Conservation (phyloP, 2,113 vertebrate genomes). For the Gorsachius goisagi region DNA sequence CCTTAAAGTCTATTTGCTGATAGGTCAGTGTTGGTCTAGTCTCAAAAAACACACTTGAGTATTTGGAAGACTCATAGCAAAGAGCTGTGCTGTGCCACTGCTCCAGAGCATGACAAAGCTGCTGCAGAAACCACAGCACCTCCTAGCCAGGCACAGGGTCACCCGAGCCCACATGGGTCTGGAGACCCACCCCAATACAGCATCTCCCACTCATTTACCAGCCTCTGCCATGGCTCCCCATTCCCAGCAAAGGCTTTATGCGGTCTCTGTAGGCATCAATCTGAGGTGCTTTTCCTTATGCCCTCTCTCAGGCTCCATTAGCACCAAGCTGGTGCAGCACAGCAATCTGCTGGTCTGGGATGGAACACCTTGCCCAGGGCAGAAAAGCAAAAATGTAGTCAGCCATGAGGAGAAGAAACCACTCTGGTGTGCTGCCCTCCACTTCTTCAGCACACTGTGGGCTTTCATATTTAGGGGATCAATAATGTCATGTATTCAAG, state of each 20-base stretch:
- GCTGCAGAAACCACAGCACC: not conserved
- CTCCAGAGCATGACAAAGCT: accelerated
- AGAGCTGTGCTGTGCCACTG: not conserved
- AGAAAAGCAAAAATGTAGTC: not conserved
- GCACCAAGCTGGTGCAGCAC: not conserved
- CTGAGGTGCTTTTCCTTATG: not conserved
- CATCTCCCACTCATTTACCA: not conserved
- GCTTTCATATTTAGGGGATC: not conserved
- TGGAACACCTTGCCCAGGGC: not conserved
- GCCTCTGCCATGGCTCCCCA: not conserved
- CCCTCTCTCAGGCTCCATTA: not conserved
- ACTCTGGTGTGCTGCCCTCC: not conserved
- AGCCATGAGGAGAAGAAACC: not conserved
- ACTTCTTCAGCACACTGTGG: not conserved
- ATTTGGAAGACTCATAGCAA: not conserved
- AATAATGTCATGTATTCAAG: not conserved
- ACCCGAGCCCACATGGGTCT: accelerated
- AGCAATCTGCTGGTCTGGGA: not conserved
- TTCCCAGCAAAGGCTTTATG: not conserved
- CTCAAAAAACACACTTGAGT: not conserved
- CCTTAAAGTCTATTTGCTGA: not conserved
- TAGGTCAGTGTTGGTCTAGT: not conserved
- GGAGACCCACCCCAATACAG: not conserved
- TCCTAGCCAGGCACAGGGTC: not conserved
- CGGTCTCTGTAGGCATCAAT: not conserved